These are phyloP conservation scores for Muscicapa adusta DNA, from an alignment of 2,113 vertebrate species.

Conservation along the genomic window DNA sequence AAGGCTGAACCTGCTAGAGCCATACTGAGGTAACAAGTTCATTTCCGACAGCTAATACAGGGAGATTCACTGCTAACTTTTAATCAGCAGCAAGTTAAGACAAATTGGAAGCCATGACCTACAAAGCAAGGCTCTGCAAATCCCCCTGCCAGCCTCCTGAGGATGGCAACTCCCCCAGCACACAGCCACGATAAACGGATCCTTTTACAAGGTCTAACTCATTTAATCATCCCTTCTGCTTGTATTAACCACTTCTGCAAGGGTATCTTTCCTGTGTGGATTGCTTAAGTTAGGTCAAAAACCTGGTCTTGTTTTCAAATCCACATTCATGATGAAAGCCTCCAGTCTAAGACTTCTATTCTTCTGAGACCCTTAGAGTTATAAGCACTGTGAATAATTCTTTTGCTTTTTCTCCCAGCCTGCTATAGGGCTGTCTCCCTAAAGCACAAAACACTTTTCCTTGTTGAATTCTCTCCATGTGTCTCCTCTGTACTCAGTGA, in stretches of 20 bases:
- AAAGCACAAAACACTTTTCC: slow-evolving; percentile 18
- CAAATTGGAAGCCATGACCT: slow-evolving; percentile 41
- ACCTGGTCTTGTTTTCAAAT: slow-evolving; percentile 46
- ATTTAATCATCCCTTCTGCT: slow-evolving; percentile 27
- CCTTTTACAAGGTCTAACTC: slow-evolving; percentile 17
- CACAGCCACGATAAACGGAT: slow-evolving; percentile 22
- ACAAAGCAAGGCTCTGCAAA: slow-evolving; percentile 37
- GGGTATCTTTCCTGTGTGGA: not conserved
- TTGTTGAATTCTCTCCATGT: not conserved
- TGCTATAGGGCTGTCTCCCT: slow-evolving; percentile 5
- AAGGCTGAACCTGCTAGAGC: not conserved
- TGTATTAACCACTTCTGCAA: slow-evolving; percentile 28
- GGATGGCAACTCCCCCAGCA: not conserved
- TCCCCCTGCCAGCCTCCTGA: not conserved
- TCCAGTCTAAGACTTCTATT: slow-evolving; percentile 17
- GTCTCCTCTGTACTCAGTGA: not conserved
- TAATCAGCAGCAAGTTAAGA: slow-evolving; percentile 45
- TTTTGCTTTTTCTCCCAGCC: not conserved
- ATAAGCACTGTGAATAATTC: slow-evolving; percentile 36
- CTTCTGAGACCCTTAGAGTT: slow-evolving; percentile 26
- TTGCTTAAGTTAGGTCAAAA: slow-evolving; percentile 37
- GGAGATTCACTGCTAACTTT: slow-evolving; percentile 3
- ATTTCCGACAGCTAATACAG: not conserved
- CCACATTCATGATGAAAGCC: slow-evolving; percentile 28
- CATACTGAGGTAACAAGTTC: not conserved